phyloP scores from a whole-genome alignment of 2,888 invertebrate genomes.

The Scaptomyza parva region DNA sequence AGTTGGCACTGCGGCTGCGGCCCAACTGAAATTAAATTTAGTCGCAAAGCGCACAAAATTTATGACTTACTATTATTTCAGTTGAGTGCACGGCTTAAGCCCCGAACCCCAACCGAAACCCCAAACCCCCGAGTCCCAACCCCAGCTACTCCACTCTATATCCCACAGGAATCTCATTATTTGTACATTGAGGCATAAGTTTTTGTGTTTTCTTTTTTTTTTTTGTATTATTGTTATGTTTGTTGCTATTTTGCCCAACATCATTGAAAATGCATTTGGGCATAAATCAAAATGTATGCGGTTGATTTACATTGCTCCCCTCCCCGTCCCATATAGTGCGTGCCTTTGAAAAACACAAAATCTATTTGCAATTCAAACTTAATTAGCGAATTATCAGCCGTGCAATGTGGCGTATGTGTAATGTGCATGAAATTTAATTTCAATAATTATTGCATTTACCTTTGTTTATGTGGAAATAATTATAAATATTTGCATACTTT shows the following conservation, averaged over 20 bases:
- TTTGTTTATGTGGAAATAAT: constrained; percentile 17
- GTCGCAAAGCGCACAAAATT: constrained; percentile 63
- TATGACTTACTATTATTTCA: constrained; percentile 77
- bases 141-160: no score
- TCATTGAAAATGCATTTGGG: constrained; percentile 68
- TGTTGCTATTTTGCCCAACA: constrained; percentile 39
- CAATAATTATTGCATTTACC: constrained; percentile 1
- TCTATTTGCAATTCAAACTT: constrained; percentile 58
- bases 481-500: constrained; percentile 34
- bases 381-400: constrained; percentile 62
- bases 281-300: constrained; percentile 58
- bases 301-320: constrained; percentile 15
- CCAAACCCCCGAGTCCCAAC: neutral
- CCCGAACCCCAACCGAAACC: constrained; percentile 2
- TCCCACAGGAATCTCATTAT: constrained; percentile 58
- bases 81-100: constrained; percentile 52
- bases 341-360: constrained; percentile 36
- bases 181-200: constrained; percentile 53
- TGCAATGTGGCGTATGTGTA: constrained; percentile 42
- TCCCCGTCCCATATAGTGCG: neutral
- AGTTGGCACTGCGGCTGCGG: constrained; percentile 59
- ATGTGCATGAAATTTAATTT: constrained; percentile 13
- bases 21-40: constrained; percentile 76
- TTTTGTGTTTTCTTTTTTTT: constrained; percentile 19
- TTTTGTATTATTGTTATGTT: constrained; percentile 12